Conservation (phyloP, 1,140 invertebrate genomes). For the Hycleus phaleratus region DNA sequence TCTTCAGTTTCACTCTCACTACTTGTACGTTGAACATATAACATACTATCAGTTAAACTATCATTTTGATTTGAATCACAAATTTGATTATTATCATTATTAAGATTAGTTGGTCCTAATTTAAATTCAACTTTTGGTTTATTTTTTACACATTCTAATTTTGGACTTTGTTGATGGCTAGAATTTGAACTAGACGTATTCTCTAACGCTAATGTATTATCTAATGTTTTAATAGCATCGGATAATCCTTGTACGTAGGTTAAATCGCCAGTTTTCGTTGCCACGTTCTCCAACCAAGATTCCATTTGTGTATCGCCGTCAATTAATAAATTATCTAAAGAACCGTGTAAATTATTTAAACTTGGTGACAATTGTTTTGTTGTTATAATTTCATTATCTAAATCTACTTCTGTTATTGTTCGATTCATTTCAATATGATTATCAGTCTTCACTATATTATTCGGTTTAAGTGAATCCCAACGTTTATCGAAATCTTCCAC, state of each 20-base stretch:
- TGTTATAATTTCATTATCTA: conserved; percentile 9
- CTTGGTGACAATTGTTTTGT: conserved; percentile 36
- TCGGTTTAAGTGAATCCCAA: conserved; percentile 58
- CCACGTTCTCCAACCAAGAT: conserved; percentile 51
- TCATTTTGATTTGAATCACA: conserved; percentile 13
- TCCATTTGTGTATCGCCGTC: conserved; percentile 41
- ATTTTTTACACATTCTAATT: conserved; percentile 3
- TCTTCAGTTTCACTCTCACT: conserved; percentile 59
- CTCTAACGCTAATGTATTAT: conserved; percentile 54
- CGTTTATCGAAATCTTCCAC: conserved; percentile 59
- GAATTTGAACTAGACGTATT: conserved; percentile 53
- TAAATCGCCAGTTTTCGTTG: conserved; percentile 44
- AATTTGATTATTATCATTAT: background rate
- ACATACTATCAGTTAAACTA: conserved; percentile 26
- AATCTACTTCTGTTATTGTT: conserved; percentile 3
- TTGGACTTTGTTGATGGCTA: conserved; percentile 47
- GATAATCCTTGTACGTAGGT: conserved; percentile 53
- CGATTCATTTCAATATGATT: conserved; percentile 40
- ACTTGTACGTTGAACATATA: conserved; percentile 24
- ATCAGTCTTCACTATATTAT: conserved; percentile 51
- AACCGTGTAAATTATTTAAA: conserved; percentile 54
- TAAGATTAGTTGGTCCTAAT: conserved; percentile 24
- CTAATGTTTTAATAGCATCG: conserved; percentile 57
- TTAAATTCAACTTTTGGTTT: conserved; percentile 29
- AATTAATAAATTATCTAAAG: conserved; percentile 48